Evolutionary conservation across 2,888 invertebrate species (phyloP).

Genomic region (Nomada fucata): DNA sequence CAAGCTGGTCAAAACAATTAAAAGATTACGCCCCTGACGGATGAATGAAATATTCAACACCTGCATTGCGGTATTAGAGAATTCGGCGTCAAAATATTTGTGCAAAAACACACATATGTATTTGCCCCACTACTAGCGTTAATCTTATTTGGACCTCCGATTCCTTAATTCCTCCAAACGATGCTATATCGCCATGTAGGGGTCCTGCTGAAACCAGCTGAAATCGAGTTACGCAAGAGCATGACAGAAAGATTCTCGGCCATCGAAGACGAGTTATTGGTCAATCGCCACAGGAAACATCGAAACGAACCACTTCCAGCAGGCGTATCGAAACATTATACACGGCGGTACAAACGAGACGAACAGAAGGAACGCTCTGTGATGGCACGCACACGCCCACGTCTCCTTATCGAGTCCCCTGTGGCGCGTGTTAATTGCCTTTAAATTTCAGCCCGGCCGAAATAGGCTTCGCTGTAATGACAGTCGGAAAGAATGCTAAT

Average conservation of each 20-base stretch:
- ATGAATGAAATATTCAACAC: neutral
- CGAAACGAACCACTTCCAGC: neutral
- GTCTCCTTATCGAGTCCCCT: constrained; percentile 41
- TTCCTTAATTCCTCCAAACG: neutral
- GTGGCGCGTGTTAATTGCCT: constrained; percentile 67
- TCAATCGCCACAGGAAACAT: constrained; percentile 2
- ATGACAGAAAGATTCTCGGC: neutral
- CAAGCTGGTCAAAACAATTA: constrained; percentile 6
- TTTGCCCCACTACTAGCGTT: neutral
- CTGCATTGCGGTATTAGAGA: neutral
- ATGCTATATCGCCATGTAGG: neutral
- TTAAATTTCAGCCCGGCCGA: constrained; percentile 51
- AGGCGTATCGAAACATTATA: constrained; percentile 5
- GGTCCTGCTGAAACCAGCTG: neutral
- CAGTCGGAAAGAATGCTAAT: constrained; percentile 69
- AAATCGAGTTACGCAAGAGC: neutral
- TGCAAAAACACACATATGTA: no score
- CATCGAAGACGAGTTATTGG: neutral
- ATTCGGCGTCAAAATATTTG: neutral
- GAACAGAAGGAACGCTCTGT: neutral
- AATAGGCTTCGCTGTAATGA: constrained; percentile 63
- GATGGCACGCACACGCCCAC: constrained; percentile 43
- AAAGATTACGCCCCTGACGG: neutral
- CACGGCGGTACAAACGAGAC: neutral
- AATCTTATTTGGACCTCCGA: neutral